These are phyloP conservation scores for Brachypodius melanocephalos DNA, from an alignment of 2,113 vertebrate species.

Conservation along the genomic window DNA sequence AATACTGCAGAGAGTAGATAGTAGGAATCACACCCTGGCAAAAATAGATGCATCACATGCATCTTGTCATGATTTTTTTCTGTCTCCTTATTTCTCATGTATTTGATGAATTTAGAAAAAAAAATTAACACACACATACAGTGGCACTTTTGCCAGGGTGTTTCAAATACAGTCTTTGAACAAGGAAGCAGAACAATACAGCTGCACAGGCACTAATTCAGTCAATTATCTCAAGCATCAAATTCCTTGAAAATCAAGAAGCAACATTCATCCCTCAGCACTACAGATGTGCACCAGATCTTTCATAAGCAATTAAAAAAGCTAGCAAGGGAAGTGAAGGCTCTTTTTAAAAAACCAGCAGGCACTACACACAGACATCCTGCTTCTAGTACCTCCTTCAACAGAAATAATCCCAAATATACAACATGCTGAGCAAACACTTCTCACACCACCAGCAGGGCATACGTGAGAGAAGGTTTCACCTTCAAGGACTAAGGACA, in stretches of 20 bases:
- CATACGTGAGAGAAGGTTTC: not conserved
- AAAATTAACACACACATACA: not conserved
- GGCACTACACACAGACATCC: not conserved
- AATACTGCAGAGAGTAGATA: not conserved
- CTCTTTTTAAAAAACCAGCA: not conserved
- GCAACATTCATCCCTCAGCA: not conserved
- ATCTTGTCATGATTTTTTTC: not conserved
- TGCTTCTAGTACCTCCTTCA: not conserved
- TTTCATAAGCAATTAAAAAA: not conserved
- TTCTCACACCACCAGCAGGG: not conserved
- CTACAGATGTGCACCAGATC: not conserved
- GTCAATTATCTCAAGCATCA: not conserved
- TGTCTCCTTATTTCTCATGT: not conserved
- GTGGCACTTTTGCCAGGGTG: not conserved
- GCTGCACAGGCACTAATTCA: not conserved
- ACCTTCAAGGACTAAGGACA: not conserved
- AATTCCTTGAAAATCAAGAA: not conserved
- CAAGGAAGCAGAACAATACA: not conserved
- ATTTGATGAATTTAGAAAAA: not conserved
- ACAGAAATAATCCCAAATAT: not conserved
- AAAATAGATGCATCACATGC: not conserved
- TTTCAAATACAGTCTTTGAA: not conserved
- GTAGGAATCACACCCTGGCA: not conserved
- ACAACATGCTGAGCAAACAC: not conserved
- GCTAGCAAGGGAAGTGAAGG: not conserved